Evolutionary conservation across 2,888 invertebrate species (phyloP).

Genomic region (Heliconius charithonia): DNA sequence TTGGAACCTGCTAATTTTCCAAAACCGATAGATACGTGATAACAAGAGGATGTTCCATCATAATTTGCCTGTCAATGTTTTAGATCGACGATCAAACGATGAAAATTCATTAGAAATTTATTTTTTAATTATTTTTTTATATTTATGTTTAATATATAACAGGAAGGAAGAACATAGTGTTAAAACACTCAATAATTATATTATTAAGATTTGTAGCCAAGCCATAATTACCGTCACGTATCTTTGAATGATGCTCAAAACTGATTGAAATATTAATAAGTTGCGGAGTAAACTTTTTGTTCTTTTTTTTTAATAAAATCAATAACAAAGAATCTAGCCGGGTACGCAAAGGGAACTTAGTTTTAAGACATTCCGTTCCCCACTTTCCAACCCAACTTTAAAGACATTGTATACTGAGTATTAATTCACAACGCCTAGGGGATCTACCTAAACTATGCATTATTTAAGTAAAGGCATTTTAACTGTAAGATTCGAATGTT

Average conservation of each 20-base stretch:
- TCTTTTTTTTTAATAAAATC: too few species aligned
- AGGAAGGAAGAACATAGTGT: neutral
- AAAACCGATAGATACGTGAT: conserved; percentile 48
- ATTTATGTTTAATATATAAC: neutral
- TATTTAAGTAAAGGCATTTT: too few species aligned
- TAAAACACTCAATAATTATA: neutral
- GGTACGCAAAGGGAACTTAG: neutral
- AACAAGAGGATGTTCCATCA: conserved; percentile 60
- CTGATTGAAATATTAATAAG: too few species aligned
- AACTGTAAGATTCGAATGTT: neutral
- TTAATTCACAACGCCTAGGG: too few species aligned
- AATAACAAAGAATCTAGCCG: neutral
- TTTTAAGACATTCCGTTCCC: neutral
- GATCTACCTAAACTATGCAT: too few species aligned
- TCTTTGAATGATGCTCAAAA: too few species aligned
- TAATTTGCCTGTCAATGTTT: conserved; percentile 59
- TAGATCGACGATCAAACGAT: conserved; percentile 48
- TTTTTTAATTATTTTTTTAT: neutral
- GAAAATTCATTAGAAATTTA: neutral
- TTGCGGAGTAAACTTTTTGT: too few species aligned
- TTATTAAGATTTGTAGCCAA: neutral
- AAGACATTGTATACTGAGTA: neutral
- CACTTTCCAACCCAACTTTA: neutral
- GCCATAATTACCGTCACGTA: too few species aligned
- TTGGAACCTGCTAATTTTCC: conserved; percentile 1